Base-by-base conservation (phyloP, 2,888 invertebrate genomes). In the Lasius fuliginosus region DNA sequence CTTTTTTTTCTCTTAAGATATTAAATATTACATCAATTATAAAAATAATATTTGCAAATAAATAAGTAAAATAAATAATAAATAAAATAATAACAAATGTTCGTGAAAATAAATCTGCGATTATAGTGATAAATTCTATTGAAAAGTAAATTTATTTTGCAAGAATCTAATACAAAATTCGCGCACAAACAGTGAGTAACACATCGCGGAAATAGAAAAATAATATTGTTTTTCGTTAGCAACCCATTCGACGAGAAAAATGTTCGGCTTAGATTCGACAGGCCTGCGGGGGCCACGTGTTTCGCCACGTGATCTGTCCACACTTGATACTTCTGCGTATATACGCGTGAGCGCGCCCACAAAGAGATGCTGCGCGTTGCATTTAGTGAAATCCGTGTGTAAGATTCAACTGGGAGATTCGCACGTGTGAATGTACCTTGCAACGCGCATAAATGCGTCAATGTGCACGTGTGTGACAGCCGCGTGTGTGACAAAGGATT, bases 171-270 rank as follows among this genome's bases (percentile, higher is more conserved):
- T n/a, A 49, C 6, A 49, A 18, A 42, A 60, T 12, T 42, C 15
- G 6, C 12, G 12, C 12, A 23, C 23, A 18, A 42, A 67, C n/a
- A 36, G 11, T 6, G 58, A 23, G 30, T 1, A 69, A 82, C 69
- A 6, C 18, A 18, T 49, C 11, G 60, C n/a, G 73, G 75, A 90
- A 88, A 91, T 91, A 88, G 87, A 92, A 92, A 90, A 92, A 93
- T 90, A 93, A 93, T 92, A 93, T 92, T 92, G 88, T 92, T 88
- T 89, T 89, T 92, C 89, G 49, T 76, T 65, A 18, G 42, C 58
- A 92, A 93, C 91, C 92, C 92, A 92, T 94, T 91, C 79, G 85
- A 67, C 42, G 27, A 60, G 86, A 91, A 90, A 88, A 89, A 87
- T 86, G 23, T 49, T 60, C 88, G 84, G 87, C 77, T 81, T 83